Conservation (phyloP, 2,113 vertebrate species). For the Nettapus auritus region DNA sequence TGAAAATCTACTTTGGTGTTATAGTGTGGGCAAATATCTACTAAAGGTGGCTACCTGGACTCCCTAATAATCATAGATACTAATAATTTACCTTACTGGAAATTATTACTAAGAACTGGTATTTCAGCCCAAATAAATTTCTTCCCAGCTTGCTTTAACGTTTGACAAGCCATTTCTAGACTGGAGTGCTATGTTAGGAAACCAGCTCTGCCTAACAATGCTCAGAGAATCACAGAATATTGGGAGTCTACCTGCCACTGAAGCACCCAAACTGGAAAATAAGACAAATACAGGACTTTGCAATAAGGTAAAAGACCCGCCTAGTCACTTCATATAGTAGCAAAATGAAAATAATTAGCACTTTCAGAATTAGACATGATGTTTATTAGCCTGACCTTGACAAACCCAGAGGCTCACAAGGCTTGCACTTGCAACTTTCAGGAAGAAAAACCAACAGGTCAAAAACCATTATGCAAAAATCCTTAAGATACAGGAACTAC, state of each 20-base stretch:
- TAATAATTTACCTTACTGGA: not conserved
- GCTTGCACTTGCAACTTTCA: not conserved
- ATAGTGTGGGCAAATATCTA: not conserved
- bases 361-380: not conserved
- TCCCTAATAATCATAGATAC: not conserved
- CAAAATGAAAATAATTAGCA: not conserved
- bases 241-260: not conserved
- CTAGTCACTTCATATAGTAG: not conserved
- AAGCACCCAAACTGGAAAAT: not conserved
- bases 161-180: not conserved
- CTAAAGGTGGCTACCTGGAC: not conserved
- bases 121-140: not conserved
- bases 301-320: not conserved
- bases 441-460: not conserved
- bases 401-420: not conserved
- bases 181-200: not conserved
- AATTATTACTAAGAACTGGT: not conserved
- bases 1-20: not conserved
- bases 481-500: not conserved
- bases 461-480: not conserved
- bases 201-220: not conserved
- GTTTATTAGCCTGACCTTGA: not conserved
- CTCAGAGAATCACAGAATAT: not conserved
- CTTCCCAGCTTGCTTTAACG: not conserved
- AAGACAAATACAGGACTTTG: not conserved